These are phyloP conservation scores for Pogoniulus pusillus DNA, from an alignment of 2,797 vertebrate genomes.

Conservation along the genomic window DNA sequence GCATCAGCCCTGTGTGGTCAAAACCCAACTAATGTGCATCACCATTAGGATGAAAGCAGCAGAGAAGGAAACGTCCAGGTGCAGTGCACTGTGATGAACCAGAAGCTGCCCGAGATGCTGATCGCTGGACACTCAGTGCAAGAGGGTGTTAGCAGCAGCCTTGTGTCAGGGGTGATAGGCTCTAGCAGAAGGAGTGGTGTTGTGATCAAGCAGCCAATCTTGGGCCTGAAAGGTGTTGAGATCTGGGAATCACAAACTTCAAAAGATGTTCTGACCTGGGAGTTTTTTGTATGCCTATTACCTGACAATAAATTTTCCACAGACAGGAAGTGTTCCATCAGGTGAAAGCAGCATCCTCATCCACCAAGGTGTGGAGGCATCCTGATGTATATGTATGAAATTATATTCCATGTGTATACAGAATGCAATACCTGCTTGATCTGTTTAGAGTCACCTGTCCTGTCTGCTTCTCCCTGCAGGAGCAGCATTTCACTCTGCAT, in stretches of 20 bases:
- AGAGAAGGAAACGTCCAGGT: neutral
- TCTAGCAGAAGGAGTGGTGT: neutral
- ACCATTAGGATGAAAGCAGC: neutral
- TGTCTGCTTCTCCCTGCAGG: too few relatives aligned
- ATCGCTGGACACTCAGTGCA: rapidly evolving
- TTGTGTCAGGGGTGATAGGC: neutral
- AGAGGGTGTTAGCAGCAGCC: neutral
- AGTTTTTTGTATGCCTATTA: neutral
- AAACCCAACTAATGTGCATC: neutral
- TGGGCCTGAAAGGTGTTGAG: neutral
- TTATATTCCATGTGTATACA: too few relatives aligned
- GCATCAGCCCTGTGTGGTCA: neutral
- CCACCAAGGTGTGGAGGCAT: neutral
- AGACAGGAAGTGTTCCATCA: neutral
- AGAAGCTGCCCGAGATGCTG: neutral
- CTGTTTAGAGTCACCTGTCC: too few relatives aligned
- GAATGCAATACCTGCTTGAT: too few relatives aligned
- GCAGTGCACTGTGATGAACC: neutral
- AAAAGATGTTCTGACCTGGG: neutral
- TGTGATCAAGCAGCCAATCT: neutral
- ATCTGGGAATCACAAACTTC: neutral
- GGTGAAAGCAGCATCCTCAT: neutral
- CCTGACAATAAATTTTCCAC: neutral
- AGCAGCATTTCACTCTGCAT: too few relatives aligned
- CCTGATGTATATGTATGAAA: neutral